These are phyloP conservation scores for Chloromyia formosa DNA, from an alignment of 2,888 invertebrate genomes.

Conservation along the genomic window DNA sequence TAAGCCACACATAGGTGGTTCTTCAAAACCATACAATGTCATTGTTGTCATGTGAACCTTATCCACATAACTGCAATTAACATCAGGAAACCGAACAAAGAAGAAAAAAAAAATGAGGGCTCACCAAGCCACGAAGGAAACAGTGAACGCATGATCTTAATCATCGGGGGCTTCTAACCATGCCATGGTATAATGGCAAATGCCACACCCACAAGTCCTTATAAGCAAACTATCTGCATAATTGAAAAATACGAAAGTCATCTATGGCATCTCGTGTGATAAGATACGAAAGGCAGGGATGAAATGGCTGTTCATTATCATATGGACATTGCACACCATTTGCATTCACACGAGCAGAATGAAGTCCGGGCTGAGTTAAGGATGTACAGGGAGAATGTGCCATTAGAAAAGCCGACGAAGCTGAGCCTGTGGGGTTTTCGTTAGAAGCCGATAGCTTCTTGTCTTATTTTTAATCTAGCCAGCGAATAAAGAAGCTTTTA, in stretches of 20 bases:
- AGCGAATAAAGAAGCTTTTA: conserved; percentile 41
- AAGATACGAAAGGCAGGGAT: conserved; percentile 2
- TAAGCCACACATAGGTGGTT: neutral
- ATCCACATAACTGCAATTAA: conserved; percentile 35
- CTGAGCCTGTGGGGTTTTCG: neutral
- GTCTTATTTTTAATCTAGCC: conserved; percentile 35
- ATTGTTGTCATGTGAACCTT: conserved; percentile 27
- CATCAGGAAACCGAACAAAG: conserved; percentile 22
- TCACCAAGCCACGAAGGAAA: conserved; percentile 2
- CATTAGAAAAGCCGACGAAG: neutral
- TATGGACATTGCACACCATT: conserved; percentile 11
- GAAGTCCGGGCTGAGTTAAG: neutral
- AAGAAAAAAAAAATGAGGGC: neutral
- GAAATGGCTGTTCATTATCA: neutral
- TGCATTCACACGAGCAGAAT: neutral
- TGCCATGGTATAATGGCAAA: neutral
- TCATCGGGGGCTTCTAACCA: conserved; percentile 9
- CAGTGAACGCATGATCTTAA: conserved; percentile 24
- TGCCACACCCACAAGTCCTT: conserved; percentile 16
- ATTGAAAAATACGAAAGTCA: conserved; percentile 47
- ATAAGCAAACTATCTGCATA: conserved; percentile 46
- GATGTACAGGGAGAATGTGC: too few species aligned
- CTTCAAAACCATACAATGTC: neutral
- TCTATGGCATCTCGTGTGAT: conserved; percentile 41
- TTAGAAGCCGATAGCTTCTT: conserved; percentile 7